A percentile compares a stretch with the other conserved stretches of the same genome.
Evolutionary conservation across 1,140 invertebrate species (phyloP).

Genomic region (Medauroidea extradentata): DNA sequence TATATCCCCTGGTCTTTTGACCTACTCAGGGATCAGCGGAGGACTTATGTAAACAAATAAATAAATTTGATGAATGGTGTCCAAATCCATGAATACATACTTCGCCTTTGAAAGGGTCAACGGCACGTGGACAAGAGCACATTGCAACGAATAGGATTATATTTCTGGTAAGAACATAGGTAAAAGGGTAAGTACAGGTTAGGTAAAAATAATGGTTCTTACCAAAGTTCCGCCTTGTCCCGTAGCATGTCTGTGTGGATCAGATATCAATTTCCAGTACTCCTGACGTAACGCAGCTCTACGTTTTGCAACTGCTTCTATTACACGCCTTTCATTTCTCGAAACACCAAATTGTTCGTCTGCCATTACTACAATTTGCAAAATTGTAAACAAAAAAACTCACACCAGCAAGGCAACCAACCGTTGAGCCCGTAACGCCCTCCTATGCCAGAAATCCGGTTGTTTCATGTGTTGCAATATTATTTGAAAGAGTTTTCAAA

Average conservation of each 20-base stretch:
- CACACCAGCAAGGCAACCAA: too few relatives aligned
- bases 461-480: too few relatives aligned
- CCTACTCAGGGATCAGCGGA: too few relatives aligned
- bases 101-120: not conserved
- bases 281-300: slow-evolving; percentile 54
- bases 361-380: slow-evolving; percentile 6
- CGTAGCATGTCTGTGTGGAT: slow-evolving; percentile 55
- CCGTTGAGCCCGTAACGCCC: too few relatives aligned
- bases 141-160: too few relatives aligned
- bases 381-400: too few relatives aligned
- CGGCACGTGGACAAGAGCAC: not conserved
- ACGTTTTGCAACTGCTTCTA: slow-evolving; percentile 52
- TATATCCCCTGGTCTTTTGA: too few relatives aligned
- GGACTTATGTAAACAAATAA: too few relatives aligned
- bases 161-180: too few relatives aligned
- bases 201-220: slow-evolving; percentile 34
- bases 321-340: slow-evolving; percentile 40
- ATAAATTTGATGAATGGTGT: not conserved
- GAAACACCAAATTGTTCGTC: slow-evolving; percentile 37
- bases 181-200: not conserved
- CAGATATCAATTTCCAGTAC: slow-evolving; percentile 61
- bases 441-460: too few relatives aligned
- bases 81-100: not conserved
- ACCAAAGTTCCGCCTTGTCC: slow-evolving; percentile 55
- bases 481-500: too few relatives aligned